phyloP scores from a whole-genome alignment of 2,113 vertebrate species.

The Trogon melanurus region DNA sequence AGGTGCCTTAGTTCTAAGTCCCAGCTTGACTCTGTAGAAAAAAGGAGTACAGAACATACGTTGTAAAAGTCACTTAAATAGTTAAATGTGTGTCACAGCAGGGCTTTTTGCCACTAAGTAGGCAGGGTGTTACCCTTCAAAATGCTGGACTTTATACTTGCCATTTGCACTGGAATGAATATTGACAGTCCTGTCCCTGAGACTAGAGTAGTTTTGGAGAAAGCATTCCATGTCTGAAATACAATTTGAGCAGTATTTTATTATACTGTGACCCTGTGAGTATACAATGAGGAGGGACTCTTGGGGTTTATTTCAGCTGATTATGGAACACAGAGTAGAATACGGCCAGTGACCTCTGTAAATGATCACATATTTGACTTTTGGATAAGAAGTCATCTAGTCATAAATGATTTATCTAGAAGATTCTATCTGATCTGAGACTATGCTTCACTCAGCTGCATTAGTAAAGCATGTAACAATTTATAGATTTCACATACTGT shows the following conservation, averaged over 20 bases:
- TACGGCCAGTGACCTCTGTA: slow-evolving; percentile 66
- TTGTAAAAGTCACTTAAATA: neutral
- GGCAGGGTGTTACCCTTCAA: slow-evolving; percentile 13
- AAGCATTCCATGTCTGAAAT: slow-evolving; percentile 41
- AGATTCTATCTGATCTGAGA: slow-evolving; percentile 60
- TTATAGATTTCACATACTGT: slow-evolving; percentile 57
- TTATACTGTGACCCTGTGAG: slow-evolving; percentile 61
- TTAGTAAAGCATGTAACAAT: slow-evolving; percentile 49
- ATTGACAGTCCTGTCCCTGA: slow-evolving; percentile 9
- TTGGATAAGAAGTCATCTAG: slow-evolving; percentile 63
- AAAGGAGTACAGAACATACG: neutral
- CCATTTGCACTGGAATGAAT: slow-evolving; percentile 21
- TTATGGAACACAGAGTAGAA: slow-evolving; percentile 53
- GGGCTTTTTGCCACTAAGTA: neutral
- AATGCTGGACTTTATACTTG: slow-evolving; percentile 39
- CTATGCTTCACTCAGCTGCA: slow-evolving; percentile 34
- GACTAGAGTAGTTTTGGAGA: neutral
- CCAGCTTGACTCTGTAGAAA: neutral
- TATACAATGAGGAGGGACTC: slow-evolving; percentile 41
- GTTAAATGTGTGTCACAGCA: slow-evolving; percentile 16
- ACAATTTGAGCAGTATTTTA: slow-evolving; percentile 58
- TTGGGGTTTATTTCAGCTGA: slow-evolving; percentile 60
- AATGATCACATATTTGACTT: slow-evolving; percentile 69
- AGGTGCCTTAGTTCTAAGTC: neutral
- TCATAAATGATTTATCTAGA: slow-evolving; percentile 63